Conservation (phyloP, 2,113 vertebrate species). For the Xyliphius kryptos region DNA sequence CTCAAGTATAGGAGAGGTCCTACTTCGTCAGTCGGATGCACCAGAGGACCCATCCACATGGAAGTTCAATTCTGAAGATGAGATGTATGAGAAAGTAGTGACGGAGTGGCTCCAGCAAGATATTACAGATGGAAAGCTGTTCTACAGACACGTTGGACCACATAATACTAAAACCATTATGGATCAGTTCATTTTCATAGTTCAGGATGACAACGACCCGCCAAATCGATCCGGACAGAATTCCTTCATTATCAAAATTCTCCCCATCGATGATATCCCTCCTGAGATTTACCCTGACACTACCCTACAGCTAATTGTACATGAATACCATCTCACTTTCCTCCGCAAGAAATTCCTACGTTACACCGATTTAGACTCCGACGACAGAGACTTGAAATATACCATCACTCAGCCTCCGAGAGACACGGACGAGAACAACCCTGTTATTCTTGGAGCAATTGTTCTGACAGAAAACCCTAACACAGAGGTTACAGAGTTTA, state of each 20-base stretch:
- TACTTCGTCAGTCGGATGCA: constrained; percentile 78
- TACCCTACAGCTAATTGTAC: constrained; percentile 78
- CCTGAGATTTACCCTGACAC: constrained; percentile 77
- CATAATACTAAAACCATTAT: constrained; percentile 72
- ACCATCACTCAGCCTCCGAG: constrained; percentile 73
- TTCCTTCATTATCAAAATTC: constrained; percentile 71
- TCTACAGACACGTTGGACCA: constrained; percentile 79
- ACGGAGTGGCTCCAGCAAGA: constrained; percentile 84
- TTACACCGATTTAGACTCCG: constrained; percentile 87
- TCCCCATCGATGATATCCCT: constrained; percentile 81
- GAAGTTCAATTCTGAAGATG: constrained; percentile 68
- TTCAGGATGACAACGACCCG: constrained; percentile 89
- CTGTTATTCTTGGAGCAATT: constrained; percentile 68
- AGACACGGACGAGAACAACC: constrained; percentile 81
- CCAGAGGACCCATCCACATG: constrained; percentile 75
- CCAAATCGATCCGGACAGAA: constrained; percentile 79
- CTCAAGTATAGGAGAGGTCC: constrained; percentile 64
- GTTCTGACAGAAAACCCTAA: constrained; percentile 79
- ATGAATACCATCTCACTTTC: constrained; percentile 82
- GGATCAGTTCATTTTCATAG: constrained; percentile 81
- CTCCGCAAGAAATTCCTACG: constrained; percentile 78
- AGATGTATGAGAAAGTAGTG: constrained; percentile 80
- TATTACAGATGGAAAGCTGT: constrained; percentile 78
- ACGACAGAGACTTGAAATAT: constrained; percentile 83
- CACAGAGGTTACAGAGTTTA: constrained; percentile 77